phyloP scores from a whole-genome alignment of 2,113 vertebrate genomes.

The Zosterops hypoxanthus region DNA sequence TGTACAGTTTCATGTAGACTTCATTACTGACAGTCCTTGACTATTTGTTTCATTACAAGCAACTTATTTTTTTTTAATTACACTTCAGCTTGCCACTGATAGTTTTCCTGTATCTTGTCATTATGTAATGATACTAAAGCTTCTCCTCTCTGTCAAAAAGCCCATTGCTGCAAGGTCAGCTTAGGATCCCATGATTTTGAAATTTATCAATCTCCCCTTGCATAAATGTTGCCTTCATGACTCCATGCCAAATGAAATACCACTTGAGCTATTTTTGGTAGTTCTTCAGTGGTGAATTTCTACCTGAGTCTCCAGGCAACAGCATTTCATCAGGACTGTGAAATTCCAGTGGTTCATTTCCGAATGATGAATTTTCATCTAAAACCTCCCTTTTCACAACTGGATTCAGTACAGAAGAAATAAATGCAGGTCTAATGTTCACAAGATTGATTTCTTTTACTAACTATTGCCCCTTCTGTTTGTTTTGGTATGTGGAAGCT shows the following conservation, averaged over 20 bases:
- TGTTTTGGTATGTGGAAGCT: not conserved
- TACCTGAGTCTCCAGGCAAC: not conserved
- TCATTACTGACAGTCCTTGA: not conserved
- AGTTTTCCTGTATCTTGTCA: not conserved
- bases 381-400: not conserved
- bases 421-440: not conserved
- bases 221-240: not conserved
- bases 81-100: not conserved
- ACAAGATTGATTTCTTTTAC: not conserved
- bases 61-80: not conserved
- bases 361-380: not conserved
- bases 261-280: slow-evolving; percentile 11
- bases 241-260: not conserved
- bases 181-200: not conserved
- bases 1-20: not conserved
- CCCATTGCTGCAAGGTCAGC: not conserved
- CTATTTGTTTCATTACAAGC: not conserved
- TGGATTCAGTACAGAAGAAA: not conserved
- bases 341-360: not conserved
- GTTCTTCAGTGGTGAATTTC: not conserved
- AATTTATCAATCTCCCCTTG: not conserved
- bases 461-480: not conserved
- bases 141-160: not conserved
- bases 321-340: not conserved
- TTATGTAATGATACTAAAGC: not conserved